Base-by-base conservation (phyloP, 2,797 vertebrate genomes). In the Enteromius viviparus region DNA sequence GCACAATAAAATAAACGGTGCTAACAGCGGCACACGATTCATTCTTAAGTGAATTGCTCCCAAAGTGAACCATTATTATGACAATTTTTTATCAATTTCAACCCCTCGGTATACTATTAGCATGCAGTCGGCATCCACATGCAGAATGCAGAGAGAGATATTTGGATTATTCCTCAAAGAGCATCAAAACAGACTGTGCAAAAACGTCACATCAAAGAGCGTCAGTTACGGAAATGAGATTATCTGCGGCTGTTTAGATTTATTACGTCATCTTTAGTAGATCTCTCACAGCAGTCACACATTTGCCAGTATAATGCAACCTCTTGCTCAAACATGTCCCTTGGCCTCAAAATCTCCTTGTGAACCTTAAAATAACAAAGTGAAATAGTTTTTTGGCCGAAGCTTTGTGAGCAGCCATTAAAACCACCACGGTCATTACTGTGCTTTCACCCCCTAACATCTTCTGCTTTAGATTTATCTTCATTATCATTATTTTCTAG, bases 381-480 rank as follows among this genome's bases (percentile, higher is more conserved):
- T 58, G 70, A 60, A 49, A 81, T 74, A 17, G 53, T 78, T 49
- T 65, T 81, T 74, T 64, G 78, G 65, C 40, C 40, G 14, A 60
- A 47, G 37, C 47, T 71, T 80, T 72, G 65, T 45, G 76, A 79
- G 80, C 32, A 81, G 55, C 26, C 23, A 49, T 72, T 80, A 62
- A 80, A 71, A 62, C 21, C 45, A 34, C 14, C 70, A 26, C 0
- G 6, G 47, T 14, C 32, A 42, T 75, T 65, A 82, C n/a, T 26
- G 55, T 53, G 58, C 74, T 51, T 40, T 81, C 29, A 81, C 26
- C 42, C 12, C 26, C 37, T 49, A 49, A 64, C 55, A 81, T 81
- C 55, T 40, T 37, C 70, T 40, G 58, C 26, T 72, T 72, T 14
- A 75, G 29, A 82, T 75, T 75, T 40, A 82, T 75, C 58, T 75